These are phyloP conservation scores for Nowickia ferox DNA, from an alignment of 2,888 invertebrate genomes.

Conservation along the genomic window DNA sequence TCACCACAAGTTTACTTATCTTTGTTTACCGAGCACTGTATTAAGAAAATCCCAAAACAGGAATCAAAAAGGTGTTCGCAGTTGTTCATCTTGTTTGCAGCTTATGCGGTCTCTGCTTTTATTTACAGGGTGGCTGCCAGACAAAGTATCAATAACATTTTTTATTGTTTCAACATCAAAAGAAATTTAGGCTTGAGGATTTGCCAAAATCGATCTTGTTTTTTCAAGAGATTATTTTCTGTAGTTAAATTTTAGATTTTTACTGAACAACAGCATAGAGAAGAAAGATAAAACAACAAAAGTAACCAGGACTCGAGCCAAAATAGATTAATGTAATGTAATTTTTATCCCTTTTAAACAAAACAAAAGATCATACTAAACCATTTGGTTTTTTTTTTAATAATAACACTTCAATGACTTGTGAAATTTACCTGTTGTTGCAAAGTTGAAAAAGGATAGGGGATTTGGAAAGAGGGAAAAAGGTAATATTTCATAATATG, in stretches of 20 bases:
- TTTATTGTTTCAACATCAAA: conserved; percentile 57
- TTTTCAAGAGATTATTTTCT: conserved; percentile 76
- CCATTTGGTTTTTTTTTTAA: background rate
- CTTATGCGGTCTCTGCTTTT: conserved; percentile 4
- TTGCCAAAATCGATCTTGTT: conserved; percentile 77
- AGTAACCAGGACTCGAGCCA: conserved; percentile 77
- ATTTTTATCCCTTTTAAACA: conserved; percentile 61
- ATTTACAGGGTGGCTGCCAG: conserved; percentile 60
- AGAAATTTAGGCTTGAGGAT: conserved; percentile 46
- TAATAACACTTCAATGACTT: conserved; percentile 9
- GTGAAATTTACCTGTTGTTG: conserved; percentile 46
- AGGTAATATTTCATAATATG: conserved; percentile 50
- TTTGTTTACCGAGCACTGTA: conserved; percentile 68
- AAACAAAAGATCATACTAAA: conserved; percentile 43
- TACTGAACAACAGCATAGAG: background rate
- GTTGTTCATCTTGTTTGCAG: conserved; percentile 67
- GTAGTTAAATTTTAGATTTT: conserved; percentile 7
- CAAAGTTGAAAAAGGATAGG: conserved; percentile 19
- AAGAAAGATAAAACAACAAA: background rate
- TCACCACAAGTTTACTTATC: conserved; percentile 64
- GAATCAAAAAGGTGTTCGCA: conserved; percentile 81
- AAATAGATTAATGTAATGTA: conserved; percentile 77
- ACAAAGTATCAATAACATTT: conserved; percentile 69
- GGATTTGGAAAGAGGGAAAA: background rate
- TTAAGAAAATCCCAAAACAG: conserved; percentile 66